Evolutionary conservation across 1,140 invertebrate genomes (phyloP), one percentile per base, ranked within the genome.

Genomic region (Chlorops oryzae): DNA sequence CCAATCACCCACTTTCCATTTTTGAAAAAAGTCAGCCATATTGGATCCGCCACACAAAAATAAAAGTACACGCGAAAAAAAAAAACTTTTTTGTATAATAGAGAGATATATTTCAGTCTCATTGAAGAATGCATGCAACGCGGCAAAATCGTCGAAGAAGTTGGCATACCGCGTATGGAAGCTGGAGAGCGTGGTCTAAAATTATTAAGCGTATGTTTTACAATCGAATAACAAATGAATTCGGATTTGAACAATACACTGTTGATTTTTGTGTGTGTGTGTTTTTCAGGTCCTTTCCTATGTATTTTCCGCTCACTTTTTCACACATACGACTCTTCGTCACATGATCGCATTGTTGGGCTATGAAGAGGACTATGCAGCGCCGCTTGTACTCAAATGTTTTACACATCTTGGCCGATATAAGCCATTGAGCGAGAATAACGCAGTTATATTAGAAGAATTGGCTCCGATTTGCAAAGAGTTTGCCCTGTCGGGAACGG

Each of bases 261-360:
- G n/a, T n/a, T 38, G 15, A 39, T 7, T 45, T 22, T 24, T 15
- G 43, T 13, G n/a, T 49, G 10, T 44, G 15, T 23, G 3, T 15
- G 7, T 47, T 22, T 39, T 47, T 48, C 38, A 63, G 65, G 62
- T 72, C 75, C 74, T 97, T 28, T 90, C 92, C 4, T 88, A 87
- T 71, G 89, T 95, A 39, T 97, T 95, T 73, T 90, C 93, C 2
- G 84, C 87, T 3, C 90, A 95, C 74, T 98, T 96, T 72, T 80
- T 92, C 47, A 85, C 90, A 65, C 80, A 86, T 52, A 88, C 92
- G 61, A 86, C 95, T 32, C 76, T 94, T 55, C 80, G 82, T 59
- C 81, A 87, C 59, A 76, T 97, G 25, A 81, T 93, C 41, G 76
- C 83, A 28, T 80, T 96, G 56, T 70, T 96, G 15, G 80, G 83